Evolutionary conservation across 2,797 vertebrate genomes (phyloP).

Genomic region (Anabas testudineus): DNA sequence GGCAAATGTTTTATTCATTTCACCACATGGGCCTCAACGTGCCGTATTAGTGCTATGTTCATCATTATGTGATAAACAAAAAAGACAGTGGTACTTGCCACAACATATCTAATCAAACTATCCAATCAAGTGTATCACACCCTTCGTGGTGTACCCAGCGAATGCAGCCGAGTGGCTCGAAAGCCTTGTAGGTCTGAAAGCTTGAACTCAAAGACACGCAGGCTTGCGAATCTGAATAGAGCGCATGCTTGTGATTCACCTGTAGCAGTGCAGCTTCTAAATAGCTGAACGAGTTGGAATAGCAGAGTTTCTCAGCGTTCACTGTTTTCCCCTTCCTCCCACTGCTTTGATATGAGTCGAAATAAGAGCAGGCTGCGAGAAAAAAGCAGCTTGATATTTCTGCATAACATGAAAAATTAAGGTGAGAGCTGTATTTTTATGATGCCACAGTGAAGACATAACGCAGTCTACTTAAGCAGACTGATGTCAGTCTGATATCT

Average conservation of each 20-base stretch:
- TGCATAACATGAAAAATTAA: slow-evolving; percentile 26
- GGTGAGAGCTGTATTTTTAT: slow-evolving; percentile 38
- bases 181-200: slow-evolving; percentile 1
- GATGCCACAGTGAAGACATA: slow-evolving; percentile 28
- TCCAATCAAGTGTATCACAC: slow-evolving; percentile 39
- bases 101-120: slow-evolving; percentile 38
- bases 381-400: slow-evolving; percentile 16
- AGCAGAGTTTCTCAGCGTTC: slow-evolving; percentile 28
- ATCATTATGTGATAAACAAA: slow-evolving; percentile 56
- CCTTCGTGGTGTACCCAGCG: not conserved
- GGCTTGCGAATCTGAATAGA: slow-evolving; percentile 20
- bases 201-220: slow-evolving; percentile 11
- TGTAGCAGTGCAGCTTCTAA: slow-evolving; percentile 30
- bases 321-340: slow-evolving; percentile 8
- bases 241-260: slow-evolving; percentile 38
- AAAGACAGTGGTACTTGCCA: slow-evolving; percentile 43
- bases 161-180: slow-evolving; percentile 1
- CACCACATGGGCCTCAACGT: slow-evolving; percentile 48
- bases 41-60: slow-evolving; percentile 39
- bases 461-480: slow-evolving; percentile 42
- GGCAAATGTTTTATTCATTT: slow-evolving; percentile 78
- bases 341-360: slow-evolving; percentile 35
- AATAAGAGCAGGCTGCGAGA: slow-evolving; percentile 1
- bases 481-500: slow-evolving; percentile 43
- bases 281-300: slow-evolving; percentile 21